Conservation (phyloP, 1,140 invertebrate species). For the Globodera ellingtonae region DNA sequence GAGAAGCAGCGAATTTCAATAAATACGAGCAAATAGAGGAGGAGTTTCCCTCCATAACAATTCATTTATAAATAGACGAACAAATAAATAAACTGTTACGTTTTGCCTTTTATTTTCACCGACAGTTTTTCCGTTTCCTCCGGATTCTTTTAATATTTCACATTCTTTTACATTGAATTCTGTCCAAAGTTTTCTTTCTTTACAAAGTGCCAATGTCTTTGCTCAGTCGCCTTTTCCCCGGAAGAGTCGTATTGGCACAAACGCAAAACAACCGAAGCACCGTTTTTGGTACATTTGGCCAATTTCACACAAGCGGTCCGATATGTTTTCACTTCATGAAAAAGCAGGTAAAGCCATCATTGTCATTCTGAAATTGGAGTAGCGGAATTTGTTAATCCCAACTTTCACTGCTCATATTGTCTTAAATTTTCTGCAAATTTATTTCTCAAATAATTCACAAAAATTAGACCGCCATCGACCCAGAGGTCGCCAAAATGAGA, state of each 20-base stretch:
- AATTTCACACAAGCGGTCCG: conserved; percentile 4
- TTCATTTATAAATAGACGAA: too few species aligned
- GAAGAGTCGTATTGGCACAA: too few species aligned
- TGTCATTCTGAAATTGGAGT: too few species aligned
- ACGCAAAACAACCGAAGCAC: too few species aligned
- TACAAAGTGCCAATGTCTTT: too few species aligned
- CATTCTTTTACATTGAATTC: neutral
- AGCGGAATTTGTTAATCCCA: neutral
- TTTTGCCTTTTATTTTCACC: too few species aligned
- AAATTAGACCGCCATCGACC: conserved; percentile 58
- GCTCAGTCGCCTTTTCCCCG: too few species aligned
- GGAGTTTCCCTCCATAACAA: too few species aligned
- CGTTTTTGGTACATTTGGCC: neutral
- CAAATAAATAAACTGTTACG: too few species aligned
- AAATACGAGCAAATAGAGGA: too few species aligned
- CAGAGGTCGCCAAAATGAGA: conserved; percentile 60
- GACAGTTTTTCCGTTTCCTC: neutral
- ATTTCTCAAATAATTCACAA: neutral
- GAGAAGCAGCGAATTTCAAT: too few species aligned
- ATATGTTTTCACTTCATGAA: conserved; percentile 22
- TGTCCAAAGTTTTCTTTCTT: neutral
- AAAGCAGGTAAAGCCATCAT: conserved; percentile 7
- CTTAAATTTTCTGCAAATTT: neutral
- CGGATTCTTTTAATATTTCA: neutral
- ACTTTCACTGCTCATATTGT: too few species aligned